Base-by-base conservation (phyloP, 2,888 invertebrate species). In the Mamestra brassicae region DNA sequence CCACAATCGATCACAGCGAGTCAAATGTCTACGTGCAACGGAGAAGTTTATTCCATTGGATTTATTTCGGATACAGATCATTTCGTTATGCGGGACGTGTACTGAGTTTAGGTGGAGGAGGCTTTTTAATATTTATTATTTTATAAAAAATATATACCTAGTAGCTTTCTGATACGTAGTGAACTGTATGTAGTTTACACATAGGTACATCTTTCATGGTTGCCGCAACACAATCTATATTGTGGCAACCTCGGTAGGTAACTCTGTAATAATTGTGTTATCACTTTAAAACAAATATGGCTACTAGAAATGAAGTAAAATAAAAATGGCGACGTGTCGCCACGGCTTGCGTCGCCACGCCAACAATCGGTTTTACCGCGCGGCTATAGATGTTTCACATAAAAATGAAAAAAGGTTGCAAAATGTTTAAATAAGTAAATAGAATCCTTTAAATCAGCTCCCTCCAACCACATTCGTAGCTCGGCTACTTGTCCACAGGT, bases 401-500 rank as follows among this genome's bases (percentile, higher is more conserved):
- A 0, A 26, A 26, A 26, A 26, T 1, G 26, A 26, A 26, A 26
- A 26, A 26, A 26, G 26, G 26, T 38, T 38, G 38, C 6, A 42
- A 7, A 8, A 42, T 6, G 42, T 7, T n/a, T 54, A n/a, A n/a
- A 58, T 7, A 58, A 57, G 34, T 3, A 15, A 15, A 36, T 36
- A 4, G 3, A 58, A n/a, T 42, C n/a, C 11, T 45, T 62, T 13
- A 45, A 82, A 55, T 3, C 2, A 57, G 26, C 57, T 62, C 15
- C 38, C 17, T 74, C 80, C 72, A 74, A 71, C 61, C 62, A 71
- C 62, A 75, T 82, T 79, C 74, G 66, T 66, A 86, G 66, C 71
- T 54, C 74, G 76, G 63, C 78, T 70, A 71, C 85, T 68, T 87
- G 90, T 89, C 87, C 89, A 62, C 91, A 91, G 93, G 93, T 94